phyloP scores from a whole-genome alignment of 2,888 invertebrate genomes.

The Strigamia maritima region DNA sequence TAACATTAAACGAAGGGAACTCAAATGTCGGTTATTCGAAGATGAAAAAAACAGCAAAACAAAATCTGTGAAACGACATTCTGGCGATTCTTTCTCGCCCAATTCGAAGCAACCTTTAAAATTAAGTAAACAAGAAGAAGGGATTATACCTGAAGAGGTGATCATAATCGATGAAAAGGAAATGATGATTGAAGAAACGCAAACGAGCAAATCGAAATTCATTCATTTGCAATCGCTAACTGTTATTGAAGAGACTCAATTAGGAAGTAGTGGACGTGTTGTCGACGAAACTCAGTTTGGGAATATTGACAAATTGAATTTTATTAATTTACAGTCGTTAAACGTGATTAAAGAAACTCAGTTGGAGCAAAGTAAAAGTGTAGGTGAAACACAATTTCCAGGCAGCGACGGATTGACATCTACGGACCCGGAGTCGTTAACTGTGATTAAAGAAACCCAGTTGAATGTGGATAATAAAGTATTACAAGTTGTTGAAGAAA shows the following conservation, averaged over 20 bases:
- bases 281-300: not conserved
- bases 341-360: not conserved
- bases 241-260: not conserved
- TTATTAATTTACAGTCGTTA: not conserved
- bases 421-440: not conserved
- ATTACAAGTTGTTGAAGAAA: not conserved
- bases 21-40: not conserved
- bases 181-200: not conserved
- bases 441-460: not conserved
- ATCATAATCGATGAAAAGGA: not conserved
- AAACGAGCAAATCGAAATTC: not conserved
- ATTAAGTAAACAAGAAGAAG: not conserved
- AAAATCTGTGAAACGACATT: not conserved
- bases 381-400: not conserved
- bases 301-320: not conserved
- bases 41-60: not conserved
- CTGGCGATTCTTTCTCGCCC: not conserved
- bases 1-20: not conserved
- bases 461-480: not conserved
- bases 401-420: not conserved
- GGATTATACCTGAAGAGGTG: not conserved
- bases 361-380: not conserved
- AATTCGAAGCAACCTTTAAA: not conserved
- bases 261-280: not conserved
- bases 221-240: not conserved